Evolutionary conservation across 1,140 invertebrate species (phyloP), one percentile per base, ranked within the genome.

Genomic region (Trigoniulus corallinus): DNA sequence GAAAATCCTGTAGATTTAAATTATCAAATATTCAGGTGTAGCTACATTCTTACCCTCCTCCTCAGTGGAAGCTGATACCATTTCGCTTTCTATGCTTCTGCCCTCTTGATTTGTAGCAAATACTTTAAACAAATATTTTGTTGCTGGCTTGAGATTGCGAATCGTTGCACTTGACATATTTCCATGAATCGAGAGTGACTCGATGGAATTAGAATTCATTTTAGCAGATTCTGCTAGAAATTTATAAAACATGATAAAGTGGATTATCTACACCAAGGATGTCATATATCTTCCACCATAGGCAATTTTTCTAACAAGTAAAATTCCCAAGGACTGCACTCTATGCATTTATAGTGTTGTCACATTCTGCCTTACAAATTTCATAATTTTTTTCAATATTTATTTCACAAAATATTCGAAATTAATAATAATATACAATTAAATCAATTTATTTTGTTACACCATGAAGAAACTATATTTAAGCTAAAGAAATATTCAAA

Each of bases 21-120:
- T 7, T 34, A 7, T 15, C 29, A 34, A 34, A 34, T 7, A 34
- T 15, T 15, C 7, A 34, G 15, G 15, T 34, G 29, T 34, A 15
- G 29, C 15, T 34, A 34, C 15, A 7, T 7, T 34, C 15, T 34
- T 34, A 34, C 29, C 15, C 15, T 34, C 29, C 15, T 34, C 29
- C 7, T 34, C 15, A 7, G 29, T 34, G 15, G 29, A 34, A 34
- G 15, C 29, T 7, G 29, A 7, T 7, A 87, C 76, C 34, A 83
- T 76, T 61, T 87, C 81, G 56, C 87, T 89, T 1, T 85, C 82
- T 61, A 87, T 80, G 56, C 88, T 88, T 50, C 81, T 73, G 1
- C 88, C 88, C 41, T 93, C 70, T 53, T 82, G 74, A 66, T 93
- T 93, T 65, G 88, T 83, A 1, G 88, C 88, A 57, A 87, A 77